These are phyloP conservation scores for Pseudomyrmex pallidus DNA, from an alignment of 1,140 invertebrate genomes.

Conservation along the genomic window DNA sequence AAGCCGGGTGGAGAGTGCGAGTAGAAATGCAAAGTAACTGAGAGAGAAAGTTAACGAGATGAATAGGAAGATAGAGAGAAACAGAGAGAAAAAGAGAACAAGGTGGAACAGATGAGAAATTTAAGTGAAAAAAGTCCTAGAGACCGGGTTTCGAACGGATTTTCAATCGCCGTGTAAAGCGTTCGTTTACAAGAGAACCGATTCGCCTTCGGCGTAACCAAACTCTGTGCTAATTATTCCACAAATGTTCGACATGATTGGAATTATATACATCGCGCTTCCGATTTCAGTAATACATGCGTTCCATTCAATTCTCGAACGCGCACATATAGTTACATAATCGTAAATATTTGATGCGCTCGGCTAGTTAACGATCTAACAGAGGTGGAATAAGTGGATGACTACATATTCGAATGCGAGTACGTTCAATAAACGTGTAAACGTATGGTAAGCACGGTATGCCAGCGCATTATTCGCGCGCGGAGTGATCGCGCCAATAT, in stretches of 20 bases:
- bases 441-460: not conserved
- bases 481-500: not conserved
- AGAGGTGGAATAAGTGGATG: constrained; percentile 34
- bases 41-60: not conserved
- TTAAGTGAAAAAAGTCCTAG: not conserved
- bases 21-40: not conserved
- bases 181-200: constrained; percentile 26
- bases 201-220: not conserved
- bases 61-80: not conserved
- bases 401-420: constrained; percentile 34
- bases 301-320: not conserved
- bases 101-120: not conserved
- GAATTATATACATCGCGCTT: constrained; percentile 52
- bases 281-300: constrained; percentile 29
- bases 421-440: not conserved
- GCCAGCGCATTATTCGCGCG: too few species aligned
- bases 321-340: constrained; percentile 38
- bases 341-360: constrained; percentile 48
- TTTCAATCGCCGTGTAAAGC: not conserved
- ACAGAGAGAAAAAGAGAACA: not conserved
- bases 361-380: constrained; percentile 14
- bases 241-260: constrained; percentile 36
- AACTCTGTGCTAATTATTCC: constrained; percentile 49
- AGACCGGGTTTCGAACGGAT: not conserved
- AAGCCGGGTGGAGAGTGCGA: not conserved